Conservation (phyloP, 92 coral and sea anemone genomes). For the Palythoa grandis region DNA sequence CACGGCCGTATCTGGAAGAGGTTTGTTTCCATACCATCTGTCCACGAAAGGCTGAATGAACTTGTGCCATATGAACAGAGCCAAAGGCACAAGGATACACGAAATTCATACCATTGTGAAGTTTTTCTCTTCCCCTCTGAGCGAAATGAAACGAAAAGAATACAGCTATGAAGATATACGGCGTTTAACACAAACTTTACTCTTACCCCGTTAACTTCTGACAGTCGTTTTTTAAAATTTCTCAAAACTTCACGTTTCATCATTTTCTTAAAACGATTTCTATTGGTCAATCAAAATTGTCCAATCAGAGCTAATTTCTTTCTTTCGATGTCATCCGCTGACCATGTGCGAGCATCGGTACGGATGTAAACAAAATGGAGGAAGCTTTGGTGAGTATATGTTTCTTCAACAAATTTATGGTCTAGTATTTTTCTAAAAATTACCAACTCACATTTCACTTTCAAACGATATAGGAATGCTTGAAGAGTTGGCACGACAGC, state of each 20-base stretch:
- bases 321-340: slow-evolving; percentile 13
- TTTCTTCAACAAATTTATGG: neutral
- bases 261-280: slow-evolving; percentile 28
- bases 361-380: slow-evolving; percentile 73
- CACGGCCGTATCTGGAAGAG: slow-evolving; percentile 57
- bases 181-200: too few relatives aligned
- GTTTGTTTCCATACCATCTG: slow-evolving; percentile 84
- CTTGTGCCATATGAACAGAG: slow-evolving; percentile 98
- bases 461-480: slow-evolving; percentile 65
- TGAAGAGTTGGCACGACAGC: slow-evolving; percentile 58
- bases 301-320: slow-evolving; percentile 44
- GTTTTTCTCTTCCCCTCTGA: neutral
- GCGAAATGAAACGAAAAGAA: neutral
- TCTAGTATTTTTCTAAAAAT: neutral
- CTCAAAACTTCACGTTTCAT: neutral
- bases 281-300: slow-evolving; percentile 31
- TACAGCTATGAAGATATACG: neutral
- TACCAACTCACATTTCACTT: neutral
- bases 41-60: slow-evolving; percentile 90
- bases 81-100: slow-evolving; percentile 99
- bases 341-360: neutral
- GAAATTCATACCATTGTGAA: slow-evolving; percentile 94
- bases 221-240: neutral
- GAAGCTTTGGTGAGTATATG: slow-evolving; percentile 70
- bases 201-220: neutral